These are phyloP conservation scores for Sitobion miscanthi DNA, from an alignment of 1,140 invertebrate species.

Conservation along the genomic window DNA sequence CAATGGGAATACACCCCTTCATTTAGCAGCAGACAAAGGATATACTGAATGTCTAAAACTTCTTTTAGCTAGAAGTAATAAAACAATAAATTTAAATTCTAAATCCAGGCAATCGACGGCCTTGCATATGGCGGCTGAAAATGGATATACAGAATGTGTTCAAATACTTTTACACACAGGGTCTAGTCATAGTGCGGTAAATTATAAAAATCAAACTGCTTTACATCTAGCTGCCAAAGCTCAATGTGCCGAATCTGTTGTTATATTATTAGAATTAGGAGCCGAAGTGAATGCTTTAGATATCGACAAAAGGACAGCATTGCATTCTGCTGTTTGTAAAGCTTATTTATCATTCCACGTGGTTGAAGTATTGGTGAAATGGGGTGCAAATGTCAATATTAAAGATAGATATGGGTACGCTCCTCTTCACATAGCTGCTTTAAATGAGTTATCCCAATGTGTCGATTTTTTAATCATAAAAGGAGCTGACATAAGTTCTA, in stretches of 20 bases:
- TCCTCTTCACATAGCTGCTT: conserved; percentile 83
- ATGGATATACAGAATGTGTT: conserved; percentile 75
- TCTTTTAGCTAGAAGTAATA: conserved; percentile 58
- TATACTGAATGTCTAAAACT: conserved; percentile 70
- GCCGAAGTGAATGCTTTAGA: conserved; percentile 78
- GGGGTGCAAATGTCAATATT: conserved; percentile 82
- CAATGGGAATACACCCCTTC: conserved; percentile 77
- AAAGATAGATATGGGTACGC: conserved; percentile 89
- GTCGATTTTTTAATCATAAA: conserved; percentile 82
- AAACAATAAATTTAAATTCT: conserved; percentile 59
- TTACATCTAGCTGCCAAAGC: conserved; percentile 78
- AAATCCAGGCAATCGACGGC: conserved; percentile 67
- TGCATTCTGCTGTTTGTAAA: conserved; percentile 80
- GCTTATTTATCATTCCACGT: conserved; percentile 77
- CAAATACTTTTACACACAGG: conserved; percentile 74
- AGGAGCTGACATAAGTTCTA: conserved; percentile 83
- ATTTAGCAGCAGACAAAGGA: conserved; percentile 78
- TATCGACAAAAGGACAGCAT: conserved; percentile 76
- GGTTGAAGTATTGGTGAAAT: conserved; percentile 74
- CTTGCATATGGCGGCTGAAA: conserved; percentile 78
- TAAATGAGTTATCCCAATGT: conserved; percentile 82
- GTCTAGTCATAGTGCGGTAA: conserved; percentile 74
- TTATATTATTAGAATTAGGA: conserved; percentile 74
- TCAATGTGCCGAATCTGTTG: conserved; percentile 79
- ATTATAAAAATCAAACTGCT: conserved; percentile 78